Conservation (phyloP, 2,113 vertebrate species). For the Malurus elegans region DNA sequence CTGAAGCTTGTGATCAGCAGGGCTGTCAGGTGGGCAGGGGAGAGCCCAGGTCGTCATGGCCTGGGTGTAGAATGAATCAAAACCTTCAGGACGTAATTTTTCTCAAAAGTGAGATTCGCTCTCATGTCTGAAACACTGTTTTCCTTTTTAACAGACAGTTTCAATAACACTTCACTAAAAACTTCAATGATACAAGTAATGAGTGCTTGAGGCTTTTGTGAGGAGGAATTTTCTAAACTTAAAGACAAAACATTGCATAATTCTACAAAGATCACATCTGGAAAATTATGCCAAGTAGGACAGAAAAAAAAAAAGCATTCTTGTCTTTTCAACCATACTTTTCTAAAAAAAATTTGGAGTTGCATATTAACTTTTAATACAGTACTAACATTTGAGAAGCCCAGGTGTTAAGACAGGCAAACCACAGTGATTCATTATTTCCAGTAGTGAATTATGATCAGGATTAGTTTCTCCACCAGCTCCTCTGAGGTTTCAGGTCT, state of each 20-base stretch:
- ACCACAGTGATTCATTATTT: neutral
- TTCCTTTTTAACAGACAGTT: neutral
- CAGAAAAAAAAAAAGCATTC: neutral
- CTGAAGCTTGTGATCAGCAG: neutral
- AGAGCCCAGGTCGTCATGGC: rapidly evolving
- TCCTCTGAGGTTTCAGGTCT: neutral
- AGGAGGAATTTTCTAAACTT: neutral
- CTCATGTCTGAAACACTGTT: neutral
- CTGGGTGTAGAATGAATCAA: neutral
- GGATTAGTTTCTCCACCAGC: neutral
- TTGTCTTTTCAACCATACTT: neutral
- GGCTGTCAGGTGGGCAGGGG: neutral
- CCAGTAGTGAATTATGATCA: neutral
- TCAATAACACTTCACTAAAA: neutral
- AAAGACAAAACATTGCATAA: neutral
- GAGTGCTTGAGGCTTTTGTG: neutral
- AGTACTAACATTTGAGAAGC: neutral
- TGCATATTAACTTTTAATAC: neutral
- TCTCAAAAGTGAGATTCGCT: neutral
- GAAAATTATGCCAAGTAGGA: neutral
- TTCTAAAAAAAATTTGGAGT: neutral
- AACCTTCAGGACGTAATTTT: neutral
- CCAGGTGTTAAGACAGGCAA: neutral
- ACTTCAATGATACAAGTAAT: neutral
- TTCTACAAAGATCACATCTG: conserved; percentile 12